Evolutionary conservation across 2,113 vertebrate species (phyloP).

Genomic region (Dendropsophus ebraccatus): DNA sequence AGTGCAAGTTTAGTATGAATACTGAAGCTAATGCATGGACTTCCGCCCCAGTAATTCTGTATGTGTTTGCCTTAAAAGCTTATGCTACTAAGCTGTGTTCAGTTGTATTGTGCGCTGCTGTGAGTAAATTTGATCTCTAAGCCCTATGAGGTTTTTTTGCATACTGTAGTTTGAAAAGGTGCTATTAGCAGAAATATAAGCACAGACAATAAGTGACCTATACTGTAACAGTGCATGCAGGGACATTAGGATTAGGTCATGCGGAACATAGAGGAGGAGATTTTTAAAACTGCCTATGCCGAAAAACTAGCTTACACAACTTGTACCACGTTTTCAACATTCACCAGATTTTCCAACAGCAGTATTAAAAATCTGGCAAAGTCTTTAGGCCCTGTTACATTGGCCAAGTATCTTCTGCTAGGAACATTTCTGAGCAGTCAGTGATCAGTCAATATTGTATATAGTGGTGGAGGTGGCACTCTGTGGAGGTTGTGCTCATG

Average conservation of each 20-base stretch:
- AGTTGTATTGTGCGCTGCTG: background rate
- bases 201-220: background rate
- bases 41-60: constrained; percentile 56
- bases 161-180: background rate
- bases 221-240: background rate
- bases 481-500: no score
- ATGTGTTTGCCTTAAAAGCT: constrained; percentile 53
- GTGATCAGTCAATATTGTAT: no score
- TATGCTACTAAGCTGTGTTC: constrained; percentile 29
- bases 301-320: no score
- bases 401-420: no score
- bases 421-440: no score
- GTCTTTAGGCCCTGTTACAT: no score
- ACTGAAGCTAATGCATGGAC: constrained; percentile 25
- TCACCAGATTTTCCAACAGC: no score
- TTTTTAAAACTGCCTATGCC: no score
- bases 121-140: background rate
- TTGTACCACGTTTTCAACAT: no score
- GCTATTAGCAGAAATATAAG: background rate
- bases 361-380: no score
- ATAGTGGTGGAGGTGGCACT: no score
- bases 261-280: background rate
- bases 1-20: constrained; percentile 37
- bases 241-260: background rate
- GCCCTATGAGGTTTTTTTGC: background rate